phyloP scores from a whole-genome alignment of 2,797 vertebrate genomes.

The Pelobates cultripes region DNA sequence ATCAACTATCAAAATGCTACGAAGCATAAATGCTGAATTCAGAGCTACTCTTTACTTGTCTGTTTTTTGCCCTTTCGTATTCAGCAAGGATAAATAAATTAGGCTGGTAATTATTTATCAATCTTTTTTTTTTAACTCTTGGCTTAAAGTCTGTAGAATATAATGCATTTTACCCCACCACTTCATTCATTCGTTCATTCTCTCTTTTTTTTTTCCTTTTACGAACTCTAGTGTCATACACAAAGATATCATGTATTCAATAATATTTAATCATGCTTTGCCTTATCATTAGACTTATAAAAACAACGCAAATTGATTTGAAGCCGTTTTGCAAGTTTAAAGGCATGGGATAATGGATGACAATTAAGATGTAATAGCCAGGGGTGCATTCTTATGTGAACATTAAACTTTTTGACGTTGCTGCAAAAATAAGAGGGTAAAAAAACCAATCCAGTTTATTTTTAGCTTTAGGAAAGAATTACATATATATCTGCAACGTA shows the following conservation, averaged over 20 bases:
- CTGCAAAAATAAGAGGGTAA: neutral
- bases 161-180: neutral
- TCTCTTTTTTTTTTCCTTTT: neutral
- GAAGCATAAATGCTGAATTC: constrained; percentile 29
- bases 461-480: constrained; percentile 37
- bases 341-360: constrained; percentile 33
- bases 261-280: constrained; percentile 9
- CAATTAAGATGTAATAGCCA: constrained; percentile 39
- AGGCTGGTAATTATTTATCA: constrained; percentile 11
- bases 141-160: neutral
- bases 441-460: neutral
- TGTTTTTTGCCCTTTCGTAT: constrained; percentile 17
- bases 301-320: constrained; percentile 16
- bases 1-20: constrained; percentile 33
- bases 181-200: neutral
- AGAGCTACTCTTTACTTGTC: neutral
- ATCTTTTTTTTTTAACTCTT: neutral
- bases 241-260: neutral
- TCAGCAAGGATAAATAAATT: constrained; percentile 12
- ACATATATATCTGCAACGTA: neutral
- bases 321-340: constrained; percentile 39
- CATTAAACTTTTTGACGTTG: constrained; percentile 15
- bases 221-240: neutral
- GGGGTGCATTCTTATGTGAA: constrained; percentile 26
- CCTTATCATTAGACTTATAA: constrained; percentile 23